These are phyloP conservation scores for Dione vanillae DNA, from an alignment of 2,888 invertebrate genomes.

Conservation along the genomic window DNA sequence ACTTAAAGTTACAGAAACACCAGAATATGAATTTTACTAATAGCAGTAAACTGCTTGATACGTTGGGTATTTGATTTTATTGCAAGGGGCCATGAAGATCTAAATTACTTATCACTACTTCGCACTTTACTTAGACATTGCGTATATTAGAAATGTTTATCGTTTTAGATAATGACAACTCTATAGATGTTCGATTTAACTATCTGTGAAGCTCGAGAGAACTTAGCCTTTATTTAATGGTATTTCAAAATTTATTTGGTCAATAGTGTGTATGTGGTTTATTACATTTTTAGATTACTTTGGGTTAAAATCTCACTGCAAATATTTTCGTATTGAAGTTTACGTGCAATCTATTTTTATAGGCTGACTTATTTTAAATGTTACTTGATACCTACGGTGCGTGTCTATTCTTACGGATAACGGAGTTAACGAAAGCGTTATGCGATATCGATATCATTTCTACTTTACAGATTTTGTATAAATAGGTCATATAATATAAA, in stretches of 20 bases:
- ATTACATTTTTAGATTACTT: slow-evolving; percentile 35
- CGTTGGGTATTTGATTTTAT: slow-evolving; percentile 63
- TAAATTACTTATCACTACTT: slow-evolving; percentile 51
- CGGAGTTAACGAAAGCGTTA: slow-evolving; percentile 55
- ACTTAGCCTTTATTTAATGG: slow-evolving; percentile 33
- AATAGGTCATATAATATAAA: slow-evolving; percentile 76
- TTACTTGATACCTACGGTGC: slow-evolving; percentile 43
- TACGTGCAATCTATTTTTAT: slow-evolving; percentile 82
- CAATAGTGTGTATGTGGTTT: slow-evolving; percentile 30
- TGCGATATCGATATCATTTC: slow-evolving; percentile 71
- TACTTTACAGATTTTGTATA: slow-evolving; percentile 79
- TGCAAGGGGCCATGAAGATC: slow-evolving; percentile 74
- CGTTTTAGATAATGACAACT: slow-evolving; percentile 39
- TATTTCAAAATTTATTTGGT: slow-evolving; percentile 30
- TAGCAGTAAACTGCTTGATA: slow-evolving; percentile 64
- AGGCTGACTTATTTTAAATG: slow-evolving; percentile 69
- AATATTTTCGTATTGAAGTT: slow-evolving; percentile 72
- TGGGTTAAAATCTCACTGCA: slow-evolving; percentile 59
- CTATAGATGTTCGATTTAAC: slow-evolving; percentile 37
- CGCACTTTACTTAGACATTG: slow-evolving; percentile 49
- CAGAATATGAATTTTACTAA: slow-evolving; percentile 48
- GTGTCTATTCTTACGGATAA: slow-evolving; percentile 51
- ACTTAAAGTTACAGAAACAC: slow-evolving; percentile 67
- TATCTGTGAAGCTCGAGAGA: slow-evolving; percentile 39
- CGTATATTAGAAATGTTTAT: slow-evolving; percentile 45